Conservation (phyloP, 2,888 invertebrate genomes). For the Protonemura montana region DNA sequence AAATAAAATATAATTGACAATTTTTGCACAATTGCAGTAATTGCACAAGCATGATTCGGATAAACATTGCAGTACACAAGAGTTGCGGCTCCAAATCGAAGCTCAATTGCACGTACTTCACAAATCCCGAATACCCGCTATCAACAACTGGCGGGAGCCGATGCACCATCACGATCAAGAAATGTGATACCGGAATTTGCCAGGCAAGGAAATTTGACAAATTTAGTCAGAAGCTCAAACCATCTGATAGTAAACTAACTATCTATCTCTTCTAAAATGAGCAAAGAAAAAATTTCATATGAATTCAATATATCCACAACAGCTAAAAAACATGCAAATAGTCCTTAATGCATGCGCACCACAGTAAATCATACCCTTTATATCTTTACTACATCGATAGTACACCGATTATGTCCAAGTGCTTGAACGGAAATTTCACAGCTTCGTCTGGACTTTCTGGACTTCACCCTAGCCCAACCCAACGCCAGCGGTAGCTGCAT, state of each 20-base stretch:
- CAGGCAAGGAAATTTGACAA: conserved; percentile 64
- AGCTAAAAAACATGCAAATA: too few relatives aligned
- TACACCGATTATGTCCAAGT: too few relatives aligned
- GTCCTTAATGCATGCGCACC: too few relatives aligned
- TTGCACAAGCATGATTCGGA: neutral
- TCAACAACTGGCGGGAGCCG: conserved; percentile 69
- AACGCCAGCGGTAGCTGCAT: conserved; percentile 75
- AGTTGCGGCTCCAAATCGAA: conserved; percentile 75
- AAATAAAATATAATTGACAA: too few relatives aligned
- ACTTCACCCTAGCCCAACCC: conserved; percentile 76
- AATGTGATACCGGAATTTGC: conserved; percentile 73
- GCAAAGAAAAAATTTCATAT: too few relatives aligned
- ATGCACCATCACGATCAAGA: conserved; percentile 75
- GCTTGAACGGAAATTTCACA: conserved; percentile 55
- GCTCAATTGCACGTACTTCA: conserved; percentile 85
- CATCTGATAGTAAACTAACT: too few relatives aligned
- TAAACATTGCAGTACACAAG: conserved; percentile 68
- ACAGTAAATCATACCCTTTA: too few relatives aligned
- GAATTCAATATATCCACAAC: too few relatives aligned
- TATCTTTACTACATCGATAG: too few relatives aligned
- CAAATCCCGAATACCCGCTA: conserved; percentile 78
- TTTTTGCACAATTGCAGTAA: too few relatives aligned
- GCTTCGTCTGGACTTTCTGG: conserved; percentile 80
- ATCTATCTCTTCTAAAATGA: too few relatives aligned
- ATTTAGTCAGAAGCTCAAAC: too few relatives aligned